phyloP scores from a whole-genome alignment of 2,888 invertebrate species.

The Noctua janthina region DNA sequence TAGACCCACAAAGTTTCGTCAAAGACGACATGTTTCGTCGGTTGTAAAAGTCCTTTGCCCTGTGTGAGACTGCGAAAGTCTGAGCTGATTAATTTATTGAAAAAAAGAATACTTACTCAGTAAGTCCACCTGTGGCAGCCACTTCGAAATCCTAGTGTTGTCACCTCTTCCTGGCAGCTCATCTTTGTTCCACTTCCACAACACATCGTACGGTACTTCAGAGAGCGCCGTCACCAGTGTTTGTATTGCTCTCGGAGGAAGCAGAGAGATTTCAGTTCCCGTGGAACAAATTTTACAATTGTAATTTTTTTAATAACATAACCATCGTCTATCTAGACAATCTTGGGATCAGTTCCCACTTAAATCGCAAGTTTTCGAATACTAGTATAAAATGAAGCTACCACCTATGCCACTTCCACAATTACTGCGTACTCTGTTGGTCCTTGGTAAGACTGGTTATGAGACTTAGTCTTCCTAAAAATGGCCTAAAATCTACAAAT shows the following conservation, averaged over 20 bases:
- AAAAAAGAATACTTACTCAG: conserved; percentile 25
- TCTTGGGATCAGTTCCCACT: background rate
- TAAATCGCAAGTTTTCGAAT: background rate
- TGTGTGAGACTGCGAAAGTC: background rate
- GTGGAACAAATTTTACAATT: background rate
- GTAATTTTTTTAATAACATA: background rate
- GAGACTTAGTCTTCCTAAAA: background rate
- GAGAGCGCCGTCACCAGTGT: conserved; percentile 18
- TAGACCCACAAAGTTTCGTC: too few relatives aligned
- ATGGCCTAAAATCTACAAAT: background rate
- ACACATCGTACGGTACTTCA: conserved; percentile 32
- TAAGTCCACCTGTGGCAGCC: conserved; percentile 81
- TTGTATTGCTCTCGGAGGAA: conserved; percentile 19
- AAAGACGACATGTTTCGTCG: background rate
- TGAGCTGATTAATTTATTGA: background rate
- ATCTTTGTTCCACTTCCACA: conserved; percentile 64
- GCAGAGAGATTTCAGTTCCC: conserved; percentile 32
- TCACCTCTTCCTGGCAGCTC: conserved; percentile 71
- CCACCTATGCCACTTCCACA: background rate
- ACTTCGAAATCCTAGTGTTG: conserved; percentile 40
- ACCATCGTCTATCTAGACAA: background rate
- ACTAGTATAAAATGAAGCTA: background rate
- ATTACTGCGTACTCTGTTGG: background rate
- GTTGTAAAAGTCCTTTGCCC: background rate
- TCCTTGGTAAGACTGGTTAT: background rate